A percentile compares a stretch with the other conserved stretches of the same genome.
These are phyloP conservation scores for Hemicentrotus pulcherrimus DNA, from an alignment of 35 echinoderm and acorn worm species.

Conservation along the genomic window DNA sequence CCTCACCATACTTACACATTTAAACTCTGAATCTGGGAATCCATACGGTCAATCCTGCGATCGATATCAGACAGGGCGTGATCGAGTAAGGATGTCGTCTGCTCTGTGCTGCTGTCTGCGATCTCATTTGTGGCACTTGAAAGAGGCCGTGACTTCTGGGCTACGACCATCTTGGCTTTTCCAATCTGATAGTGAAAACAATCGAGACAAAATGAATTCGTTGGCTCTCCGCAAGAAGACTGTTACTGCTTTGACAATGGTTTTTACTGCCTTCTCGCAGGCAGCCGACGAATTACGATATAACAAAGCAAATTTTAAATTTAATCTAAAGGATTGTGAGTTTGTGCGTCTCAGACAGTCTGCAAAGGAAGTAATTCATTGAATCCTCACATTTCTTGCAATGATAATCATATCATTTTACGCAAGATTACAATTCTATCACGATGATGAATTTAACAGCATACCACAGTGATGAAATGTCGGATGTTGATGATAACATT, in stretches of 20 bases:
- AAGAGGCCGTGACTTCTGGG: neutral
- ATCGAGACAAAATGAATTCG: neutral
- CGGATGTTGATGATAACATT: neutral
- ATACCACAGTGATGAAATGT: neutral
- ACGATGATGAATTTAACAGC: neutral
- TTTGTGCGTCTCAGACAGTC: too few relatives aligned
- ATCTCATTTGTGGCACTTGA: neutral
- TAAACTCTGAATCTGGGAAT: neutral
- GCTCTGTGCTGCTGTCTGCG: neutral
- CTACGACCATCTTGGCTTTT: neutral
- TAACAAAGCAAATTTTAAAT: too few relatives aligned
- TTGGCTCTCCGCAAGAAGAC: neutral
- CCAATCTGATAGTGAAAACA: neutral
- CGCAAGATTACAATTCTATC: too few relatives aligned
- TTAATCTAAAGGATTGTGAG: too few relatives aligned
- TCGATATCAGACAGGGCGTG: neutral
- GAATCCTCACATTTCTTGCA: too few relatives aligned
- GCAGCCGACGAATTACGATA: too few relatives aligned
- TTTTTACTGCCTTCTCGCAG: too few relatives aligned
- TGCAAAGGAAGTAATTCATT: too few relatives aligned
- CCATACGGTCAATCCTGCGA: slow-evolving; percentile 21
- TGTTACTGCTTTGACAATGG: neutral
- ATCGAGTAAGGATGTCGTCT: slow-evolving; percentile 37
- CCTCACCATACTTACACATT: slow-evolving; percentile 21
- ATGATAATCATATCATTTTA: too few relatives aligned